These are phyloP conservation scores for Halocynthia aurantium DNA, from an alignment of 23 tunicate genomes.

Conservation along the genomic window DNA sequence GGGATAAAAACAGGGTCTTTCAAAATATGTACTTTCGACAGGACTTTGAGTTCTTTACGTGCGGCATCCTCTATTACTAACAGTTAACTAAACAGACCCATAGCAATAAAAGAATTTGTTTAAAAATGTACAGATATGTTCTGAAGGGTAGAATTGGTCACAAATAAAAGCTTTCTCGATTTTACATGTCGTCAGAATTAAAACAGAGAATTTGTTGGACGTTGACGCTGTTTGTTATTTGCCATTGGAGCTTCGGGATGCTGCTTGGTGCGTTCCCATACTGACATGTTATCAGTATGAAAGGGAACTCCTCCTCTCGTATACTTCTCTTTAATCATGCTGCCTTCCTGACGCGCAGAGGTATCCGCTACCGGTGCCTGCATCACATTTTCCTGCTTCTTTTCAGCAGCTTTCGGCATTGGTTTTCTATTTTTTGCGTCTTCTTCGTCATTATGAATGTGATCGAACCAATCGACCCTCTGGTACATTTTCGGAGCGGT, in stretches of 20 bases:
- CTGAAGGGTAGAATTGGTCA: too few relatives aligned
- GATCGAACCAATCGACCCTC: slow-evolving; percentile 84
- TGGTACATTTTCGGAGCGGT: slow-evolving; percentile 51
- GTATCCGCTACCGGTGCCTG: not conserved
- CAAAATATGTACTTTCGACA: too few relatives aligned
- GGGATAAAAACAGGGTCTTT: too few relatives aligned
- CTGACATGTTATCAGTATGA: slow-evolving; percentile 49
- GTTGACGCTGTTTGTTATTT: not conserved
- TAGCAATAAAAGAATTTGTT: too few relatives aligned
- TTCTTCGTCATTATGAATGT: slow-evolving; percentile 48
- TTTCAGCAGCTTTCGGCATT: not conserved
- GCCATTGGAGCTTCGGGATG: not conserved
- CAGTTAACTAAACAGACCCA: too few relatives aligned
- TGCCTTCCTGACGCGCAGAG: slow-evolving; percentile 34
- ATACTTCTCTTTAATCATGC: slow-evolving; percentile 50
- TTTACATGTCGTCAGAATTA: too few relatives aligned
- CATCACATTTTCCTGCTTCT: not conserved
- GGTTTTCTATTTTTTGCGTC: slow-evolving; percentile 43
- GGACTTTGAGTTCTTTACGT: too few relatives aligned
- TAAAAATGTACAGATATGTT: too few relatives aligned
- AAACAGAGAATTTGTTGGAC: too few relatives aligned
- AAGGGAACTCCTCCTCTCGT: slow-evolving; percentile 46
- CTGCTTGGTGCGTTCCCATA: slow-evolving; percentile 18
- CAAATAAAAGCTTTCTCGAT: too few relatives aligned
- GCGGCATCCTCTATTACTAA: too few relatives aligned